Base-by-base conservation (phyloP, 2,113 vertebrate species). In the Silurus asotus region DNA sequence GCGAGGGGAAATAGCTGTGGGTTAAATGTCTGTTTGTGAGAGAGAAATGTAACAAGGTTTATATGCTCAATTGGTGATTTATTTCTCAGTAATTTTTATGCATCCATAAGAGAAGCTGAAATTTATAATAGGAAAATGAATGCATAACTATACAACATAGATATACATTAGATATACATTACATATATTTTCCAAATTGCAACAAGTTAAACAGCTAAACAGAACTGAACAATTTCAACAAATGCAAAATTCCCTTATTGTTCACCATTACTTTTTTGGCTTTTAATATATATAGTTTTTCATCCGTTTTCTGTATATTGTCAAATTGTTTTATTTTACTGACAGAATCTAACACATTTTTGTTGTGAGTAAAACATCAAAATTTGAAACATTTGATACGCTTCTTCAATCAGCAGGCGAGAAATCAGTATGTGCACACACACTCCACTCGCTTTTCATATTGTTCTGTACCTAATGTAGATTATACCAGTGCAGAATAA, bases 21-120 rank as follows among this genome's bases (percentile, higher is more conserved):
- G 25, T 87, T 82, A 77, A 87, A 67, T 83, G 82, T 82, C 77
- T 51, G 67, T 77, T 5, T 56, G 45, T 53, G 9, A 65, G 58
- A 86, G 62, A 74, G 23, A 76, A 81, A 81, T 62, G 20, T 64
- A 64, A 25, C 83, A 28, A 37, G 78, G 58, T 74, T 75, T 85
- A 67, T 85, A 15, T 56, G 48, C 61, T 65, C 11, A 59, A 37
- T 7, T 2, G 48, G 65, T 19, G 23, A 77, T 59, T 84, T 77
- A 53, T 77, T 53, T 64, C 23, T 2, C 13, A 37, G 11, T 56
- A 14, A 75, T 45, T 76, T 65, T 82, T 49, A 59, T 72, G 65
- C 19, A 8, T 72, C 51, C 11, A 72, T 58, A 11, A 78, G 61
- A 48, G 25, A 56, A 37, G 37, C 45, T 75, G 37, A 55, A 82